Base-by-base conservation (phyloP, 2,888 invertebrate genomes). In the Sphinx pinastri region DNA sequence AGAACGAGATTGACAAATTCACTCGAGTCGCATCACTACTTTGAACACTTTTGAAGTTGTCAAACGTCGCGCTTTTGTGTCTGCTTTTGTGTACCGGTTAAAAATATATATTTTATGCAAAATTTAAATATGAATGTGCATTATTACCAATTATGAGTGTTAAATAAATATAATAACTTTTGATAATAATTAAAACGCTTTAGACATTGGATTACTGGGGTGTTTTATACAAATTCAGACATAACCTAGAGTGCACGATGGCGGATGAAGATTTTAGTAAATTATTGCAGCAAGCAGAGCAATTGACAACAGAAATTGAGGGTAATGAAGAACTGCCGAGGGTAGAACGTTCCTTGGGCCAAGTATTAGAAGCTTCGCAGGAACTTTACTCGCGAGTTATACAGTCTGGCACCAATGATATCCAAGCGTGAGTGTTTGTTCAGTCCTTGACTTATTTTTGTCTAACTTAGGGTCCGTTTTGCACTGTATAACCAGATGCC, bases 341-440 rank as follows among this genome's bases (percentile, higher is more conserved):
- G 85, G 98, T 99, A 4, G 98, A 99, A 82, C 95, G 99, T 73
- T 98, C 98, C 74, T 93, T 99, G 69, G 96, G 97, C 14, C 99
- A 99, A 93, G 97, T 99, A 60, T 92, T 98, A 66, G 98, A 99
- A 85, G 98, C 98, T 12, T 98, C 98, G 0, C 97, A 98, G 81
- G 97, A 98, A 84, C 92, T 99, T 52, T 98, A 98, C 94, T 96
- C 97, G 4, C 95, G 97, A 85, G 97, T 98, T 25, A 97, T 98
- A 19, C 97, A 97, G 85, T 96, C 97, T 72, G 97, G 97, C 73
- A 96, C 98, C 47, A 97, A 98, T 81, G 98, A 99, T 88, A 97
- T 98, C 75, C 98, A 98, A 94, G 99, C 99, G 98, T 98, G 95
- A 94, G 96, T 89, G 76, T 25, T 25, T 25, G 25, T 25, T 25